Conservation (phyloP, 1,140 invertebrate genomes). For the Caenorhabditis brenneri region DNA sequence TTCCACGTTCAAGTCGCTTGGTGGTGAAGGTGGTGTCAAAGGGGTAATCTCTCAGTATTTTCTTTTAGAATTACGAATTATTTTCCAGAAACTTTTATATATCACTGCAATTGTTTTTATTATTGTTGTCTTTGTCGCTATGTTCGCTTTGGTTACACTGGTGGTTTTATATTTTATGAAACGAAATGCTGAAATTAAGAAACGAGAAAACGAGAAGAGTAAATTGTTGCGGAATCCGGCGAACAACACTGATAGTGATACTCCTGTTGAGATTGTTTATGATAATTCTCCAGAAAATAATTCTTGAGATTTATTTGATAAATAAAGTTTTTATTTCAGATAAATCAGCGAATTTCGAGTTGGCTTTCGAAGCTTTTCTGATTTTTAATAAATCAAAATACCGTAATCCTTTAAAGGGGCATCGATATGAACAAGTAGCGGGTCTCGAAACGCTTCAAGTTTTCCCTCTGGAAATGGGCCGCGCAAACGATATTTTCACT, state of each 20-base stretch:
- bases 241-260: not conserved
- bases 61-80: not conserved
- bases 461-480: too few relatives aligned
- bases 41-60: not conserved
- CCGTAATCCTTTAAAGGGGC: too few relatives aligned
- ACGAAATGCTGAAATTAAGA: not conserved
- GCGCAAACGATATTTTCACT: too few relatives aligned
- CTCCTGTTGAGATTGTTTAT: slow-evolving; percentile 17
- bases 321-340: too few relatives aligned
- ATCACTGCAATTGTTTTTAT: not conserved
- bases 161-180: not conserved
- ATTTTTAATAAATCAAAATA: too few relatives aligned
- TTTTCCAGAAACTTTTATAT: slow-evolving; percentile 1
- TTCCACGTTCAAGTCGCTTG: slow-evolving; percentile 16
- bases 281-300: not conserved
- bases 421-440: too few relatives aligned
- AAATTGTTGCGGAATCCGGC: not conserved
- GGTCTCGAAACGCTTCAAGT: too few relatives aligned
- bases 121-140: not conserved
- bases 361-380: too few relatives aligned
- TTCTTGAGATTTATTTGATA: too few relatives aligned
- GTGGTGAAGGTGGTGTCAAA: not conserved
- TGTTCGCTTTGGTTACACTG: not conserved
- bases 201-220: slow-evolving; percentile 9
- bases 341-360: too few relatives aligned